Percentiles rank a stretch among this genome's conserved stretches.
These are phyloP conservation scores for Heliconius sara DNA, from an alignment of 2,888 invertebrate species.

Conservation along the genomic window DNA sequence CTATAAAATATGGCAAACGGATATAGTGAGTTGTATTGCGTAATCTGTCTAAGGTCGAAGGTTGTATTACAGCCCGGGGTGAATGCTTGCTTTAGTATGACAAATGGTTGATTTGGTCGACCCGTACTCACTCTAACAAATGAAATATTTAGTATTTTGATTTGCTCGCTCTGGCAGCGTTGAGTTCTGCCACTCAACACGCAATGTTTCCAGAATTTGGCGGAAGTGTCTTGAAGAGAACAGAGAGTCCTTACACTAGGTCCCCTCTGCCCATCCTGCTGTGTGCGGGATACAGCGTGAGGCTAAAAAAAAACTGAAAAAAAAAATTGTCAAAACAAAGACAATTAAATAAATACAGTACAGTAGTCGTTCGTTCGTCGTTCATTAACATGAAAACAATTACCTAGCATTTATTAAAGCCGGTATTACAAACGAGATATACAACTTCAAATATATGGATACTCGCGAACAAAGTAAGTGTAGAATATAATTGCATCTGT, in stretches of 20 bases:
- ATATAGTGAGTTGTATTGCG: conserved; percentile 8
- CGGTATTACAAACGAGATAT: neutral
- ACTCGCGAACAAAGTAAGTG: neutral
- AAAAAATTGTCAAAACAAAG: neutral
- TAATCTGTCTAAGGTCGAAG: conserved; percentile 1
- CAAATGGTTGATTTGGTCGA: neutral
- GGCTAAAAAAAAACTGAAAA: no score
- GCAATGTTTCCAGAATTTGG: no score
- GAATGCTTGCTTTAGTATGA: conserved; percentile 8
- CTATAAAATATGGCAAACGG: neutral
- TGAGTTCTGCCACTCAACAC: no score
- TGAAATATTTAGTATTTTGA: no score
- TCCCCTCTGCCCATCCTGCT: no score
- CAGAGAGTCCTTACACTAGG: no score
- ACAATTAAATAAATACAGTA: neutral
- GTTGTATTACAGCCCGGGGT: conserved; percentile 11
- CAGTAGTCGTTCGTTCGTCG: neutral
- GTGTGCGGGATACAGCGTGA: no score
- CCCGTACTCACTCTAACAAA: neutral
- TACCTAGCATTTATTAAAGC: neutral
- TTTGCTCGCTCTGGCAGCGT: no score
- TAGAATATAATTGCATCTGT: neutral
- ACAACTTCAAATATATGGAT: conserved; percentile 8
- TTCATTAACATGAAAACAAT: neutral
- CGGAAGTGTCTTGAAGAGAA: no score